These are phyloP conservation scores for Thereuonema tuberculata DNA, from an alignment of 1,140 invertebrate genomes.

Conservation along the genomic window DNA sequence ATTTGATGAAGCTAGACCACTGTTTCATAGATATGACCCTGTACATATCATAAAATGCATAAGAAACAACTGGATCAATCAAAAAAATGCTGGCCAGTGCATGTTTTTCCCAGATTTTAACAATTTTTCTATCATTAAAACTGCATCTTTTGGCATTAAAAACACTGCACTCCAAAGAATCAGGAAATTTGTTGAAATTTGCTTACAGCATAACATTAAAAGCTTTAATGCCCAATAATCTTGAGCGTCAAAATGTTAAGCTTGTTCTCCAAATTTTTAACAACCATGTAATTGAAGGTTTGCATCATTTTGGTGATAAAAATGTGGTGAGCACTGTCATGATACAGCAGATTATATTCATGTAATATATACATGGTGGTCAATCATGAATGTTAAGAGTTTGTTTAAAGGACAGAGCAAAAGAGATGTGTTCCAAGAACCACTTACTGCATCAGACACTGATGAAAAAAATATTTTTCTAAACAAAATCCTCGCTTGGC, in stretches of 20 bases:
- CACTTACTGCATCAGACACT: conserved; percentile 5
- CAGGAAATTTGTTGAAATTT: conserved; percentile 10
- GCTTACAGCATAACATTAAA: conserved; percentile 10
- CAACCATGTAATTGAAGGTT: conserved; percentile 12
- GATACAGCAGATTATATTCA: conserved; percentile 11
- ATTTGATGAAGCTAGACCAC: neutral
- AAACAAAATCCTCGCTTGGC: conserved; percentile 11
- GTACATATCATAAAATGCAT: conserved; percentile 11
- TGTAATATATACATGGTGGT: conserved; percentile 13
- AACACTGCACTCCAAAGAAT: conserved; percentile 4
- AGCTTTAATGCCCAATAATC: conserved; percentile 9
- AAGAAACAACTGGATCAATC: conserved; percentile 8
- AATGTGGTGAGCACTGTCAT: neutral
- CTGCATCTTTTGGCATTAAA: conserved; percentile 5
- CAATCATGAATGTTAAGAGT: conserved; percentile 15
- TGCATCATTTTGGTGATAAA: conserved; percentile 5
- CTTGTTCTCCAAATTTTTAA: conserved; percentile 16
- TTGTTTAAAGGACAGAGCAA: conserved; percentile 5
- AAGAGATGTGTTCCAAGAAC: conserved; percentile 7
- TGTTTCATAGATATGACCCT: conserved; percentile 12
- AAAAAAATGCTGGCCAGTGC: neutral
- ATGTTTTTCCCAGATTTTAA: conserved; percentile 9
- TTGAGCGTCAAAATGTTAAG: conserved; percentile 19
- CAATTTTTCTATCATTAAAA: neutral
- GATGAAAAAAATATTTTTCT: conserved; percentile 11